These are phyloP conservation scores for Andrena bicolor DNA, from an alignment of 2,888 invertebrate species.

Conservation along the genomic window DNA sequence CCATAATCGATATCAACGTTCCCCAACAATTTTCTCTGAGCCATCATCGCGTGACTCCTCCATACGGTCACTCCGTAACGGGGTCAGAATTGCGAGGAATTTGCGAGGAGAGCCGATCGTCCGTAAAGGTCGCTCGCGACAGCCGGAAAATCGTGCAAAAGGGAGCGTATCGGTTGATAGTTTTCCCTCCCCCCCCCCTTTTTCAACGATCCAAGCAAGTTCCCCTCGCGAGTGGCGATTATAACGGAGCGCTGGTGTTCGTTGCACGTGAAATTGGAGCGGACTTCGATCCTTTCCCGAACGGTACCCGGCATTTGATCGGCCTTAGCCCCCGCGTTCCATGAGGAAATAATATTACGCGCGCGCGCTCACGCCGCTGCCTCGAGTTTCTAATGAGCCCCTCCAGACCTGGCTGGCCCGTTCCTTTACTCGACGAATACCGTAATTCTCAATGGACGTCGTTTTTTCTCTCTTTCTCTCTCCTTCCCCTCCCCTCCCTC, in stretches of 20 bases:
- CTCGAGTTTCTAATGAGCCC: conserved; percentile 57
- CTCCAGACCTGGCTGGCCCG: conserved; percentile 40
- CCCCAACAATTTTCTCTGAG: background rate
- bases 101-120: conserved; percentile 29
- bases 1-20: background rate
- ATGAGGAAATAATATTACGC: conserved; percentile 62
- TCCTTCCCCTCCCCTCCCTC: conserved; percentile 13
- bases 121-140: conserved; percentile 45
- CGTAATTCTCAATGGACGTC: conserved; percentile 70
- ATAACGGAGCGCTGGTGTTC: conserved; percentile 63
- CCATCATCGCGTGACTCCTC: conserved; percentile 1
- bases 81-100: conserved; percentile 19
- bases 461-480: conserved; percentile 53
- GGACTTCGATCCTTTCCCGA: conserved; percentile 70
- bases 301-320: conserved; percentile 69
- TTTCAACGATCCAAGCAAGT: conserved; percentile 50
- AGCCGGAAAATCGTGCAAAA: conserved; percentile 53
- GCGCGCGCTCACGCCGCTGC: conserved; percentile 28
- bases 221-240: conserved; percentile 46
- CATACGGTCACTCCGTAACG: conserved; percentile 23
- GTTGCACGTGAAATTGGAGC: conserved; percentile 70
- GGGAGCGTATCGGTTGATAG: conserved; percentile 12
- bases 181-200: conserved; percentile 56
- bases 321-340: conserved; percentile 61
- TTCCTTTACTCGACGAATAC: conserved; percentile 61